A percentile compares a stretch with the other conserved stretches of the same genome.
Evolutionary conservation across 2,888 invertebrate genomes (phyloP).

Genomic region (Junonia oenone): DNA sequence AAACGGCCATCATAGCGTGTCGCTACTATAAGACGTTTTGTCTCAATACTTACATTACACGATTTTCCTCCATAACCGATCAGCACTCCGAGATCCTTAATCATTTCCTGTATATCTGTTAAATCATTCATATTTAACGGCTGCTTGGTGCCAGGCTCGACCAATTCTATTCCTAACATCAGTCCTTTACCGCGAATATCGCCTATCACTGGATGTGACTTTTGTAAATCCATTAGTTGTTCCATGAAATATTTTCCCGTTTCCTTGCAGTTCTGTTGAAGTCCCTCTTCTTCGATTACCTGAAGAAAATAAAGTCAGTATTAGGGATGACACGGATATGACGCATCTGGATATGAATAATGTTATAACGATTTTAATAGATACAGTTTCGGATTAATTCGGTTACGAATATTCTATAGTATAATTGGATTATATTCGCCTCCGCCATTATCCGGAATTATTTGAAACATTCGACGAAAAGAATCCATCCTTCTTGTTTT

Average conservation of each 20-base stretch:
- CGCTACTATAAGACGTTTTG: no score
- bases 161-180: constrained; percentile 96
- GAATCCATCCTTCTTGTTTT: no score
- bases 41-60: constrained; percentile 91
- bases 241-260: constrained; percentile 91
- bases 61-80: constrained; percentile 92
- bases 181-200: constrained; percentile 98
- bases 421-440: no score
- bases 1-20: no score
- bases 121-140: constrained; percentile 83
- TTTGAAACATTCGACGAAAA: no score
- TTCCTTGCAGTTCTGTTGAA: constrained; percentile 86
- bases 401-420: no score
- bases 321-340: no score
- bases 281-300: constrained; percentile 92
- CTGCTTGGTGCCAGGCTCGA: constrained; percentile 81
- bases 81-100: constrained; percentile 91
- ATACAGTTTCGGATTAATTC: no score
- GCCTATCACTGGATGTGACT: constrained; percentile 86
- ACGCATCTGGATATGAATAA: no score
- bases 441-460: no score
- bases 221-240: constrained; percentile 85
- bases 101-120: constrained; percentile 87
- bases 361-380: no score
- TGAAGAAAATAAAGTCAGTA: no score